Conservation (phyloP, 2,888 invertebrate genomes). For the Sminthurides aquaticus region DNA sequence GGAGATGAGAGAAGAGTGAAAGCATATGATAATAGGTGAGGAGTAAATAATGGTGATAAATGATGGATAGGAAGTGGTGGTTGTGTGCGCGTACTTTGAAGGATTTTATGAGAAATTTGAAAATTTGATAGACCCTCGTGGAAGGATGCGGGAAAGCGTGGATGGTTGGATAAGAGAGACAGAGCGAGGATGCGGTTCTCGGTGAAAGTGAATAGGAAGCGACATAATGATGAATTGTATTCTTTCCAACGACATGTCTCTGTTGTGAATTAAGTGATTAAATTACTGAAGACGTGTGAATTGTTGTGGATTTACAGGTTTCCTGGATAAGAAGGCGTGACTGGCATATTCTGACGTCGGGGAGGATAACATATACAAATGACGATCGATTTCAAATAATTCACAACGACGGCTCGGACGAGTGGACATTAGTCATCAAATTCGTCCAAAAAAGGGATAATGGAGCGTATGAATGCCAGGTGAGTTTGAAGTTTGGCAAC, state of each 20-base stretch:
- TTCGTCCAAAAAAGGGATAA: constrained; percentile 39
- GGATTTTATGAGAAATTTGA: neutral
- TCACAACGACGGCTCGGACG: constrained; percentile 38
- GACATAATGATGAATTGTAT: neutral
- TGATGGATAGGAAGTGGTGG: neutral
- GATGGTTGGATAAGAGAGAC: neutral
- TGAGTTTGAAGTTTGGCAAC: constrained; percentile 9
- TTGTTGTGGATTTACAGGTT: constrained; percentile 25
- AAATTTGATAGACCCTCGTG: neutral
- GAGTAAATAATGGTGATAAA: neutral
- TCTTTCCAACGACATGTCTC: constrained; percentile 2
- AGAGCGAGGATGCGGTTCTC: constrained; percentile 1
- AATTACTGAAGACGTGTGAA: neutral
- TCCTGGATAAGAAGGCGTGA: constrained; percentile 41
- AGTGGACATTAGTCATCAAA: constrained; percentile 41
- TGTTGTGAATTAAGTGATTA: neutral
- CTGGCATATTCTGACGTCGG: constrained; percentile 40
- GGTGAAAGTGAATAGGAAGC: neutral
- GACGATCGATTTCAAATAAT: constrained; percentile 41
- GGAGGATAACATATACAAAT: constrained; percentile 39
- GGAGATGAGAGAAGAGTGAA: too few relatives aligned
- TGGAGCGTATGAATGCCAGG: constrained; percentile 41
- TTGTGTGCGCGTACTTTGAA: neutral
- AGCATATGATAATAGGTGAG: neutral
- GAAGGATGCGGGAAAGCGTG: neutral